Base-by-base conservation (phyloP, 1,140 invertebrate genomes). In the Lepidurus arcticus region DNA sequence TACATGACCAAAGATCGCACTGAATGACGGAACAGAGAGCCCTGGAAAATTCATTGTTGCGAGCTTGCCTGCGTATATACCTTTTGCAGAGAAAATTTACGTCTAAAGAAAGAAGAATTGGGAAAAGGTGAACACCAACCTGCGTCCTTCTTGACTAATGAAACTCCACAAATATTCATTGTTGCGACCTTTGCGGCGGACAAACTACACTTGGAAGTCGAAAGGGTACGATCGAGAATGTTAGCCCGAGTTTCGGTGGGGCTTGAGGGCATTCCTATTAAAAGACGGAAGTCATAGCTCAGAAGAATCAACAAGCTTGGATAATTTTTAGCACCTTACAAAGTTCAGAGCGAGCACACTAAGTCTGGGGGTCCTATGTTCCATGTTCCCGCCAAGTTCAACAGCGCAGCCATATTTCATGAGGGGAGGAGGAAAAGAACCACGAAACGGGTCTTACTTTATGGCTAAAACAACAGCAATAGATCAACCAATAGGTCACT, bases 291-390 rank as follows among this genome's bases (percentile, higher is more conserved):
- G 53, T 65, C 53, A 65, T 65, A 65, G 53, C 53, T 65, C 53
- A 65, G 53, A 65, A 65, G 53, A 65, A 65, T 65, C 53, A 65
- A 65, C 53, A 65, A 65, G 53, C 53, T 65, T 21, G 53, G 53
- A 65, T 65, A 65, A 65, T 65, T 65, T 65, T 65, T 65, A 65
- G 53, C 53, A 65, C 53, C 53, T 65, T 65, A 65, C 53, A 65
- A 65, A 65, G 16, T 65, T 65, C 13, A 21, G 2, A 65, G n/a
- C 53, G 16, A 13, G 53, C 21, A 7, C 21, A 13, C 16, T 65
- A 21, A 13, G 8, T 16, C 53, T 65, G 7, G 53, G 53, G 53
- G 53, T 65, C 13, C 53, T 65, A 21, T 9, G 53, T 65, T n/a
- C 53, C 53, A 65, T 65, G 53, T 65, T 65, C 53, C 53, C 53